A percentile compares a stretch with the other conserved stretches of the same genome.
Evolutionary conservation across 1,140 invertebrate species (phyloP).

Genomic region (Musca domestica): DNA sequence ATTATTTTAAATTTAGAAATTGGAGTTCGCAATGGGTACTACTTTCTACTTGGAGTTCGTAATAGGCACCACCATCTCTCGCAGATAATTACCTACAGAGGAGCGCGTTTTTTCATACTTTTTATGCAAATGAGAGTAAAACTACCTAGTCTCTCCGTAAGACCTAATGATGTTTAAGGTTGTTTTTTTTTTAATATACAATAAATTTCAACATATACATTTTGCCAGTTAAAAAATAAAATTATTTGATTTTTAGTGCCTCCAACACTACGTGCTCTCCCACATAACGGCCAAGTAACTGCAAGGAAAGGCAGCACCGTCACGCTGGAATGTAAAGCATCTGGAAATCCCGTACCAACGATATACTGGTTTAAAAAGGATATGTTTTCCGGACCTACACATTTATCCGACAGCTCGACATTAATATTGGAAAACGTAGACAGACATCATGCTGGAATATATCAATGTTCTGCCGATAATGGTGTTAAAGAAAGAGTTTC

Average conservation of each 20-base stretch:
- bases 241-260: constrained; percentile 51
- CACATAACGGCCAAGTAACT: constrained; percentile 58
- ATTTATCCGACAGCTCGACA: constrained; percentile 56
- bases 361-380: constrained; percentile 53
- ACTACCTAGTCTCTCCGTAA: no score
- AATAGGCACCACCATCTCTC: no score
- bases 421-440: constrained; percentile 61
- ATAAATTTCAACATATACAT: no score
- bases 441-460: constrained; percentile 63
- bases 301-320: constrained; percentile 61
- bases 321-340: constrained; percentile 59
- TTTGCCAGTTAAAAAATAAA: neutral
- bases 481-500: constrained; percentile 64
- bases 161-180: neutral
- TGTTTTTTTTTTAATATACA: neutral
- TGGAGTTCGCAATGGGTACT: no score
- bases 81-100: no score
- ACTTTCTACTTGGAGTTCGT: no score
- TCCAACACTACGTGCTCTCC: constrained; percentile 55
- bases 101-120: no score
- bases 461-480: constrained; percentile 66
- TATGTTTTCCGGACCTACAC: constrained; percentile 49
- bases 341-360: constrained; percentile 58
- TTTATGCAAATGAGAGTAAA: no score
- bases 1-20: no score